Conservation (phyloP, 2,888 invertebrate species). For the Nomada ferruginata region DNA sequence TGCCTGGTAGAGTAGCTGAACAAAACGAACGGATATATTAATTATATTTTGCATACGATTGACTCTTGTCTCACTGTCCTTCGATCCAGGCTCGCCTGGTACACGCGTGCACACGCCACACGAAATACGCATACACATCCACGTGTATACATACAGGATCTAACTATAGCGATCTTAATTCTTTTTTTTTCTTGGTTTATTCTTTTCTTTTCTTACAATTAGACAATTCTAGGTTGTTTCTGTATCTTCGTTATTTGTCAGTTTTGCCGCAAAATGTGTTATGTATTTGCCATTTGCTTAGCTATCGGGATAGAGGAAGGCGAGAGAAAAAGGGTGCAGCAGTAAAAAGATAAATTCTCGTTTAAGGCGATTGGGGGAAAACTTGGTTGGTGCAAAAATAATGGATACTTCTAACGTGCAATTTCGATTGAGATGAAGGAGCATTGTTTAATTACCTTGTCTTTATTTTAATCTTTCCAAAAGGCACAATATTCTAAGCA, state of each 20-base stretch:
- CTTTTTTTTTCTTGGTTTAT: conserved; percentile 7
- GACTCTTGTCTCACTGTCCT: conserved; percentile 58
- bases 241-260: conserved; percentile 29
- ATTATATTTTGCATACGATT: conserved; percentile 53
- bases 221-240: not conserved
- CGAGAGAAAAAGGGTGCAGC: not conserved
- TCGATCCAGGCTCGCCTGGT: conserved; percentile 39
- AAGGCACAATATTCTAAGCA: no score
- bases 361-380: no score
- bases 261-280: conserved; percentile 1
- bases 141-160: conserved; percentile 12
- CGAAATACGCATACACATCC: conserved; percentile 23
- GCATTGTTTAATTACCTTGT: not conserved
- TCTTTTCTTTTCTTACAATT: not conserved
- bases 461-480: no score
- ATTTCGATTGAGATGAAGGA: not conserved
- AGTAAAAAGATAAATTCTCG: no score
- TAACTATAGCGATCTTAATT: conserved; percentile 49
- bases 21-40: conserved; percentile 56
- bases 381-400: not conserved
- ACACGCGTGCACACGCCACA: conserved; percentile 43
- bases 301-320: not conserved
- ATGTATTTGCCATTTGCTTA: conserved; percentile 41
- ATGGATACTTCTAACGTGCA: not conserved
- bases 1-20: conserved; percentile 78